These are phyloP conservation scores for Cetonia aurata DNA, from an alignment of 2,888 invertebrate genomes.

Conservation along the genomic window DNA sequence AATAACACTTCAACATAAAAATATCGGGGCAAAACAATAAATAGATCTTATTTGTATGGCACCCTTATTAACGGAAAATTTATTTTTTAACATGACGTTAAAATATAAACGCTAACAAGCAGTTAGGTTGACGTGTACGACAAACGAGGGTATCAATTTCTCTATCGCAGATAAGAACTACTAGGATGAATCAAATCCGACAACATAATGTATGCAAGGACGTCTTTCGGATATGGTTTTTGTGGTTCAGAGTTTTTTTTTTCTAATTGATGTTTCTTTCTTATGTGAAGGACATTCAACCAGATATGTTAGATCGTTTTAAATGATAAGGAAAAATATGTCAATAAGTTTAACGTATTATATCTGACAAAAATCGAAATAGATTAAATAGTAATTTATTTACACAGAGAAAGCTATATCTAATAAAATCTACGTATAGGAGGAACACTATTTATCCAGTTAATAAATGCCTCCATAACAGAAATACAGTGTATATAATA, in stretches of 20 bases:
- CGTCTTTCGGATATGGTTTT: background rate
- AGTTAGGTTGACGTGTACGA: slow-evolving; percentile 1
- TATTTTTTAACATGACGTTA: background rate
- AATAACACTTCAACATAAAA: too few species aligned
- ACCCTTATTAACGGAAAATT: too few species aligned
- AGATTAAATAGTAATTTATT: too few species aligned
- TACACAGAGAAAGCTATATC: too few species aligned
- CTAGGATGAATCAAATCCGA: background rate
- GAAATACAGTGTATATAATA: too few species aligned
- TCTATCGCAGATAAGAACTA: background rate
- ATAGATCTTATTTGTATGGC: too few species aligned
- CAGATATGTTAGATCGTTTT: background rate
- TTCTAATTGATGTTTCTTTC: background rate
- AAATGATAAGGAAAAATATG: background rate
- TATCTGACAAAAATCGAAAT: too few species aligned
- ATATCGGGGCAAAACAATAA: too few species aligned
- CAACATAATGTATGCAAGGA: background rate
- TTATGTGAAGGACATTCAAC: background rate
- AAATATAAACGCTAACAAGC: background rate
- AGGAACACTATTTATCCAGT: too few species aligned
- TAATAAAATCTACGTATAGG: too few species aligned
- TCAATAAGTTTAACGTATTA: background rate
- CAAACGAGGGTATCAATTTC: slow-evolving; percentile 12
- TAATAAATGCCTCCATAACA: too few species aligned
- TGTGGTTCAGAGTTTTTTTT: slow-evolving; percentile 4